These are phyloP conservation scores for Drosophila equinoxialis DNA, from an alignment of 1,140 invertebrate genomes.

Conservation along the genomic window DNA sequence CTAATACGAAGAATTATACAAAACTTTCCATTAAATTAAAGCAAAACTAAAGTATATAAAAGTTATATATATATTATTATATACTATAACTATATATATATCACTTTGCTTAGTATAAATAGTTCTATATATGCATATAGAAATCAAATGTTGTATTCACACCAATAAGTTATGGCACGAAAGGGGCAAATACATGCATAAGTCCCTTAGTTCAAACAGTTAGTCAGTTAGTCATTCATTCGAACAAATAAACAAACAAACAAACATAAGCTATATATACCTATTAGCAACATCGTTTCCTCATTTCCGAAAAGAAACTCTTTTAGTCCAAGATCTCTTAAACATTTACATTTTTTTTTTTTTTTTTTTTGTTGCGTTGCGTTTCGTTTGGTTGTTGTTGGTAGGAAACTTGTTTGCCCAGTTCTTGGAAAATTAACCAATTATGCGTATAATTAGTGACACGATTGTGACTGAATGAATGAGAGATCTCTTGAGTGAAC, in stretches of 20 bases:
- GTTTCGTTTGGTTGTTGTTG: constrained; percentile 15
- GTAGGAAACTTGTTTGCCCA: constrained; percentile 42
- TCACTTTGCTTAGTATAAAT: too few species aligned
- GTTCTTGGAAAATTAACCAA: constrained; percentile 79
- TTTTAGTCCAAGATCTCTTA: background rate
- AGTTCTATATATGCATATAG: too few species aligned
- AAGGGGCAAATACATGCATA: background rate
- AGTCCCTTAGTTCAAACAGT: background rate
- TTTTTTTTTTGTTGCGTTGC: constrained; percentile 19
- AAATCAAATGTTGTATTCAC: too few species aligned
- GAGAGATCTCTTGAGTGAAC: constrained; percentile 31
- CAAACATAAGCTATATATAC: background rate
- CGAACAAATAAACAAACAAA: background rate
- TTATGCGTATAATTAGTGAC: constrained; percentile 81
- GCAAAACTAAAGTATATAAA: too few species aligned
- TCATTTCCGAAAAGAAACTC: background rate
- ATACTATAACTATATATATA: too few species aligned
- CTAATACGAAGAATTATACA: background rate
- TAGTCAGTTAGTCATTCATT: background rate
- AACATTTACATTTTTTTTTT: constrained; percentile 63
- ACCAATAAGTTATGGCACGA: background rate
- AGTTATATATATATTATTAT: too few species aligned
- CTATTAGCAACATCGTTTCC: constrained; percentile 6
- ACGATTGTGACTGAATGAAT: constrained; percentile 58
- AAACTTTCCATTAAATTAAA: background rate